phyloP scores from a whole-genome alignment of 2,113 vertebrate genomes.

The Hiodon alosoides region DNA sequence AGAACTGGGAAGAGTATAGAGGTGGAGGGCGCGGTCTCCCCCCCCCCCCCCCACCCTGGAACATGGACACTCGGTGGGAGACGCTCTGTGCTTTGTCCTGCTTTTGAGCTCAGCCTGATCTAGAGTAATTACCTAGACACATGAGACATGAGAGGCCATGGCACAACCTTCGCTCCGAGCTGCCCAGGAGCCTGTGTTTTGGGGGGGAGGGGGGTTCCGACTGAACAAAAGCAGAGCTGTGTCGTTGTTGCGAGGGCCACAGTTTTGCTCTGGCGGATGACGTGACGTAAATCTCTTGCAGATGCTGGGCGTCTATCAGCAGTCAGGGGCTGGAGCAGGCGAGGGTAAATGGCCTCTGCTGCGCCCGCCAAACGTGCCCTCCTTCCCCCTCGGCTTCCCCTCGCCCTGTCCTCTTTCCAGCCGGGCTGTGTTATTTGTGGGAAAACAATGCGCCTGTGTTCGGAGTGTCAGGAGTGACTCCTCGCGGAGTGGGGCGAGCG shows the following conservation, averaged over 20 bases:
- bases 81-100: slow-evolving; percentile 75
- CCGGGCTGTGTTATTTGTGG: slow-evolving; percentile 6
- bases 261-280: slow-evolving; percentile 71
- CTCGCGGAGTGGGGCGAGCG: background rate
- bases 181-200: slow-evolving; percentile 30
- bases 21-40: slow-evolving; percentile 16
- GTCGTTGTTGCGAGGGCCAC: slow-evolving; percentile 32
- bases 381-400: background rate
- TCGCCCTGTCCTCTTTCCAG: background rate
- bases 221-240: slow-evolving; percentile 57
- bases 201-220: slow-evolving; percentile 48
- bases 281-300: slow-evolving; percentile 76
- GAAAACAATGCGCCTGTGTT: slow-evolving; percentile 17
- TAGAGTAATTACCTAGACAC: slow-evolving; percentile 82
- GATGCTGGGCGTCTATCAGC: slow-evolving; percentile 68
- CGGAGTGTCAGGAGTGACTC: background rate
- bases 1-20: background rate
- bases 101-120: slow-evolving; percentile 67
- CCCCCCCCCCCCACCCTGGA: slow-evolving; percentile 72
- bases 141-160: slow-evolving; percentile 82
- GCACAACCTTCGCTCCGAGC: slow-evolving; percentile 78
- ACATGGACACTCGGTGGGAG: slow-evolving; percentile 60
- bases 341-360: slow-evolving; percentile 49
- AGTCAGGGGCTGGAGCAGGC: slow-evolving; percentile 55
- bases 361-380: background rate